Evolutionary conservation across 2,888 invertebrate genomes (phyloP).

Genomic region (Lasioglossum marginatum): DNA sequence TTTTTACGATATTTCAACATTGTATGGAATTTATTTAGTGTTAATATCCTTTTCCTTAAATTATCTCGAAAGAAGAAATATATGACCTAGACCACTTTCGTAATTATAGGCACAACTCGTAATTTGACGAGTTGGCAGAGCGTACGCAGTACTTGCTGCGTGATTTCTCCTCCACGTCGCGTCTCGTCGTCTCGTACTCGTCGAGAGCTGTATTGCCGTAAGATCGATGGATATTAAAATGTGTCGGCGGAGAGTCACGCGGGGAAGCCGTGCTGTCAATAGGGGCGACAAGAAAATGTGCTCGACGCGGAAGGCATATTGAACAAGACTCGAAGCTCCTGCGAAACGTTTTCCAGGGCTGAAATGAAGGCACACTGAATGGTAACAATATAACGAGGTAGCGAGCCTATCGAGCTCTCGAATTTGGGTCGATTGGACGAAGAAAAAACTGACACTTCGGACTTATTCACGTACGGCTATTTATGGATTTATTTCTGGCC

Average conservation of each 20-base stretch:
- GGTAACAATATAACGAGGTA: constrained; percentile 15
- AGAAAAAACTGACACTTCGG: background rate
- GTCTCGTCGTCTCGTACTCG: background rate
- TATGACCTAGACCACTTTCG: too few relatives aligned
- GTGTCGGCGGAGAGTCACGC: constrained; percentile 20
- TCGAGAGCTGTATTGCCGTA: background rate
- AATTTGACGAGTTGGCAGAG: background rate
- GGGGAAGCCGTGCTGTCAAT: constrained; percentile 4
- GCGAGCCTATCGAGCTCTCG: background rate
- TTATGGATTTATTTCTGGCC: background rate
- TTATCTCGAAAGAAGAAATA: too few relatives aligned
- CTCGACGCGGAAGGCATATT: constrained; percentile 6
- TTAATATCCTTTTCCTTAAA: too few relatives aligned
- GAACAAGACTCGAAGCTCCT: constrained; percentile 3
- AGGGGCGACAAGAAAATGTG: background rate
- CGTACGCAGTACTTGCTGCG: background rate
- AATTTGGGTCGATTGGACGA: constrained; percentile 9
- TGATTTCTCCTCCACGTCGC: background rate
- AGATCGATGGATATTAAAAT: constrained; percentile 34
- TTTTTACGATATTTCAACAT: too few relatives aligned
- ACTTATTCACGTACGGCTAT: background rate
- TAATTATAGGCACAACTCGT: background rate
- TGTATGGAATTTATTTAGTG: too few relatives aligned
- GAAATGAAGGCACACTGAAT: constrained; percentile 4
- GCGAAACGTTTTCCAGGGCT: background rate